Conservation (phyloP, 2,113 vertebrate species). For the Micromys minutus region DNA sequence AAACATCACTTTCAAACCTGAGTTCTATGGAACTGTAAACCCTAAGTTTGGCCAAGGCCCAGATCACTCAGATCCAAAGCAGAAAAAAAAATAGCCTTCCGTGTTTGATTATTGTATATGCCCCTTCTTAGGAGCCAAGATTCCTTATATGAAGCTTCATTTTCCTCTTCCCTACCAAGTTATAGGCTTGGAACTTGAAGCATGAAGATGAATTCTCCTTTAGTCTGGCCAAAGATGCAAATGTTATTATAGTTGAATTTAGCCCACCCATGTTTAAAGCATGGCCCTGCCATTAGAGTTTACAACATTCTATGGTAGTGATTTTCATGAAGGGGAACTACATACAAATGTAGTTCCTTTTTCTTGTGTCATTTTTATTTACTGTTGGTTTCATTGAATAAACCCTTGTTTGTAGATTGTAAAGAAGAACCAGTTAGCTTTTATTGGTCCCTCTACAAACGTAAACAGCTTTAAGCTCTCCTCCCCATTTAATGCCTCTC, state of each 20-base stretch:
- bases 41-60: background rate
- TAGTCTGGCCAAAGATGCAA: slow-evolving; percentile 4
- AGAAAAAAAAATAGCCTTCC: slow-evolving; percentile 20
- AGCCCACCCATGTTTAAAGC: slow-evolving; percentile 28
- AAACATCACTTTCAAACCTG: background rate
- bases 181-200: slow-evolving; percentile 15
- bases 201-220: background rate
- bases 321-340: slow-evolving; percentile 8
- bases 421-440: slow-evolving; percentile 29
- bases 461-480: slow-evolving; percentile 54
- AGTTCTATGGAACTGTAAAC: background rate
- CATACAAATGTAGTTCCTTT: slow-evolving; percentile 25
- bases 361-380: slow-evolving; percentile 45
- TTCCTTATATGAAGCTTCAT: background rate
- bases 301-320: background rate
- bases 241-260: slow-evolving; percentile 25
- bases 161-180: background rate
- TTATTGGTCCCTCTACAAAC: slow-evolving; percentile 54
- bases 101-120: background rate
- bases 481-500: slow-evolving; percentile 7
- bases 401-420: slow-evolving; percentile 36
- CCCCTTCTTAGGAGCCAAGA: background rate
- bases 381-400: slow-evolving; percentile 43
- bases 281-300: background rate
- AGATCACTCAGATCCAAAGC: background rate